Evolutionary conservation across 2,888 invertebrate species (phyloP), one percentile per base, ranked within the genome.

Genomic region (Plebejus melissa): DNA sequence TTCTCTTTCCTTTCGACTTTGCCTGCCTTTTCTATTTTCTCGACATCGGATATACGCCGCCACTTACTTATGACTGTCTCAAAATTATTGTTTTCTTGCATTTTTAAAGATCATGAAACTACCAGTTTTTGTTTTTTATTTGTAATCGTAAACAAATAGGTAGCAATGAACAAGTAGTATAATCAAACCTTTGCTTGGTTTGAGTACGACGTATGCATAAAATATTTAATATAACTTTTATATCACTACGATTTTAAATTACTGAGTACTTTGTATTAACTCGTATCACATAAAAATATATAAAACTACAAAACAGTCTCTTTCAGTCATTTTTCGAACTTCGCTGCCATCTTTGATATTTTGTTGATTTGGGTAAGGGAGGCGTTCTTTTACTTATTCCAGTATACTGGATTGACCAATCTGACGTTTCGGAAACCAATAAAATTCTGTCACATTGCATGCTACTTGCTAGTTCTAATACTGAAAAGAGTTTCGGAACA

Each of bases 61-160:
- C 92, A 92, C 86, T 87, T 88, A 82, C 82, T 89, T 80, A 90
- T 87, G 84, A 91, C 88, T 83, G 88, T 85, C 83, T 89, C 87
- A 86, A 91, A 92, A 88, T 89, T 89, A 80, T 87, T 89, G 84
- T 87, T 89, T 83, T 90, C 88, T 89, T 90, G 89, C 91, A 91
- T 89, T 78, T 82, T 84, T 82, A 82, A 82, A 82, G 83, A 84
- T 82, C 82, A 79, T 80, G 76, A 79, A 79, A 79, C 60, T 77
- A 83, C 84, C 83, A 88, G 87, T 50, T 86, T 87, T 85, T 79
- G 38, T 74, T 79, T 77, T 75, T 76, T 77, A 46, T 70, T 74
- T 46, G 58, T 69, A 36, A 76, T 75, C 54, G 69, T 69, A 36
- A 76, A 76, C 58, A 75, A 74, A 74, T 54, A 70, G 11, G 38